phyloP scores from a whole-genome alignment of 2,797 vertebrate species.

The Mionectes olivaceus region DNA sequence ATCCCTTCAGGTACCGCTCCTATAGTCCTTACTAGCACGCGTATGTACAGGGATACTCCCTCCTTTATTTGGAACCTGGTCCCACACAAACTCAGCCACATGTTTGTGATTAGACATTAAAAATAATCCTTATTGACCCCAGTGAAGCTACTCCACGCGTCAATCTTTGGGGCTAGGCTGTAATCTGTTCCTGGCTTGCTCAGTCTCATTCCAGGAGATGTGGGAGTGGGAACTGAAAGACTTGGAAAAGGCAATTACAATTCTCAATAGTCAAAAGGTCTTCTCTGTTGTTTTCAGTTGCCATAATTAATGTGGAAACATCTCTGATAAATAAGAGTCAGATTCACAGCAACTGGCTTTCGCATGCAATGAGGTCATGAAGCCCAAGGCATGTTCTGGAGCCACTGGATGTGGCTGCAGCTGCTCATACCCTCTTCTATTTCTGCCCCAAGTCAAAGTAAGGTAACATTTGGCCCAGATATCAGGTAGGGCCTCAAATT shows the following conservation, averaged over 20 bases:
- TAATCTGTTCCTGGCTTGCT: background rate
- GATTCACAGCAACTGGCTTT: background rate
- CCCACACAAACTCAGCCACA: background rate
- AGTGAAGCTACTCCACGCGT: background rate
- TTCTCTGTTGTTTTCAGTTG: background rate
- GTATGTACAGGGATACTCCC: background rate
- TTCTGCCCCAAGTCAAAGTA: background rate
- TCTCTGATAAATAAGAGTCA: background rate
- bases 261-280: background rate
- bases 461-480: background rate
- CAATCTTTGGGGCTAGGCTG: background rate
- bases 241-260: background rate
- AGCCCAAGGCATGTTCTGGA: accelerated
- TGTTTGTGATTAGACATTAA: background rate
- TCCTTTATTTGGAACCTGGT: background rate
- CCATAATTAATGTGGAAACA: background rate
- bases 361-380: accelerated
- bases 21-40: background rate
- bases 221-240: conserved; percentile 1
- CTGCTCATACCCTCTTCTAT: background rate
- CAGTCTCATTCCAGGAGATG: background rate
- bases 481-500: background rate
- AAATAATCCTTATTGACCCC: background rate
- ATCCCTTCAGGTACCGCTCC: background rate
- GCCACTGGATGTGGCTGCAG: background rate